Evolutionary conservation across 2,888 invertebrate species (phyloP).

Genomic region (Scaptomyza caliginosa): DNA sequence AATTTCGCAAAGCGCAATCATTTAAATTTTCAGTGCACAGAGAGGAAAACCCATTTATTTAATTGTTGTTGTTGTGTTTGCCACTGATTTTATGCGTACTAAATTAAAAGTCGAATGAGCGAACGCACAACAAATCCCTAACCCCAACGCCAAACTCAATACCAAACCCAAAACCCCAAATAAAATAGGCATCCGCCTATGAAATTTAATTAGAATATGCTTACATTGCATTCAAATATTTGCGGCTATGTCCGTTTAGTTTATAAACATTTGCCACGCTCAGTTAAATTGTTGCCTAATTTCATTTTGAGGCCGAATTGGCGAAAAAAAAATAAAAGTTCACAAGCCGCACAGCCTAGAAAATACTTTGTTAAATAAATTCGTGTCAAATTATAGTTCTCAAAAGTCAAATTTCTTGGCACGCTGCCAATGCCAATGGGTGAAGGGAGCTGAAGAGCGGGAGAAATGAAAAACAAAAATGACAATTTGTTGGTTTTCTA

Average conservation of each 20-base stretch:
- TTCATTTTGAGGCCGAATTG: constrained; percentile 40
- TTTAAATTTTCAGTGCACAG: constrained; percentile 44
- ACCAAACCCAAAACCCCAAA: constrained; percentile 5
- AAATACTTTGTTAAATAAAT: constrained; percentile 60
- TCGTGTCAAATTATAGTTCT: constrained; percentile 74
- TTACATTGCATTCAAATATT: constrained; percentile 72
- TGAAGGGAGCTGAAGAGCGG: neutral
- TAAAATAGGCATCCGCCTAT: constrained; percentile 41
- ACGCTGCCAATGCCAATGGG: constrained; percentile 21
- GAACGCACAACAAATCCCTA: neutral
- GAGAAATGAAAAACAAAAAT: constrained; percentile 7
- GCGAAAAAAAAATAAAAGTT: constrained; percentile 21
- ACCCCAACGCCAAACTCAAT: too few species aligned
- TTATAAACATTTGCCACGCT: constrained; percentile 64
- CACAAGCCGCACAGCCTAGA: neutral
- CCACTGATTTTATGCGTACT: constrained; percentile 47
- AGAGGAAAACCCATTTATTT: constrained; percentile 43
- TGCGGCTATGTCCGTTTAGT: constrained; percentile 48
- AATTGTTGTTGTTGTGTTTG: constrained; percentile 37
- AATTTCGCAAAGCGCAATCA: constrained; percentile 71
- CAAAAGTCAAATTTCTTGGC: constrained; percentile 69
- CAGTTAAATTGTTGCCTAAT: constrained; percentile 52
- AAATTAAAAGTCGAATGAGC: constrained; percentile 41
- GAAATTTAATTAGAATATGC: constrained; percentile 76
- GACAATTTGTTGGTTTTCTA: constrained; percentile 28